These are phyloP conservation scores for Lemur catta DNA, from an alignment of 2,797 vertebrate species.

Conservation along the genomic window DNA sequence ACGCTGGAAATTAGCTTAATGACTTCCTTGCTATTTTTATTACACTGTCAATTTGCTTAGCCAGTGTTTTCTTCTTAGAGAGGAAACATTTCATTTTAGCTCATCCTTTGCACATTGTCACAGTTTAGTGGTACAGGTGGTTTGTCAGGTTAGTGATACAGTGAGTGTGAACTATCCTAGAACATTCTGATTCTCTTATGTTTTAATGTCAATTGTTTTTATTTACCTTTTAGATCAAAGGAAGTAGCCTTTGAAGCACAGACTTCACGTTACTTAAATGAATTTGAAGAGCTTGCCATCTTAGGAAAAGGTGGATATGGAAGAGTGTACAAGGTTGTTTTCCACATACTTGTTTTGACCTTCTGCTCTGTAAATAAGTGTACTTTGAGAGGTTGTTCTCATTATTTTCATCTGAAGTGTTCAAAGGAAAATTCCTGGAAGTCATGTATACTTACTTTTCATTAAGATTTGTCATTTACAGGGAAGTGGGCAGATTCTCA, in stretches of 20 bases:
- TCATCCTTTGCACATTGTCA: not conserved
- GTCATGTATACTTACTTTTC: not conserved
- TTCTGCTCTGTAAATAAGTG: not conserved
- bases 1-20: not conserved
- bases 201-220: not conserved
- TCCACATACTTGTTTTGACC: not conserved
- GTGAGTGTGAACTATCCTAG: not conserved
- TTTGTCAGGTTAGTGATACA: not conserved
- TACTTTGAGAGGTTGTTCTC: conserved; percentile 10
- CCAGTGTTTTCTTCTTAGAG: not conserved
- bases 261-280: conserved; percentile 95
- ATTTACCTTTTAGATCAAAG: conserved; percentile 76
- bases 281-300: conserved; percentile 93
- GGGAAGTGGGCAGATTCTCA: not conserved
- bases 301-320: conserved; percentile 97
- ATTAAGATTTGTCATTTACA: not conserved
- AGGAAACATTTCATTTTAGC: not conserved
- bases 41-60: not conserved
- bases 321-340: conserved; percentile 93
- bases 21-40: not conserved
- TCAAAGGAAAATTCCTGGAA: not conserved
- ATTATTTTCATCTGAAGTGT: not conserved
- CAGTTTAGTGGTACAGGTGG: not conserved
- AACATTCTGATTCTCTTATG: not conserved
- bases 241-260: conserved; percentile 90